Conservation (phyloP, 2,113 vertebrate species). For the Choloepus hoffmanni region DNA sequence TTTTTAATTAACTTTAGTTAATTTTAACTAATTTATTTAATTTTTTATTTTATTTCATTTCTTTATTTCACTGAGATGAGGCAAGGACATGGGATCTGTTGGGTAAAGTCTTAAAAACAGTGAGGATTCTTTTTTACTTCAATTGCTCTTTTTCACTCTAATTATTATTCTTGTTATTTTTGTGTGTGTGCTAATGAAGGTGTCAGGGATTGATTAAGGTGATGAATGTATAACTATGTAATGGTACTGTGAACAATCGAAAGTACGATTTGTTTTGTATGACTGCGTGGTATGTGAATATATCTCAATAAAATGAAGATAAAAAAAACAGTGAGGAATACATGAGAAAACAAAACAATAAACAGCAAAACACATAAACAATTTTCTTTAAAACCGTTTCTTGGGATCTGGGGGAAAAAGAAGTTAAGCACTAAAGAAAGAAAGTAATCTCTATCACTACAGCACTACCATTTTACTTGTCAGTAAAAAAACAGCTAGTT, state of each 20-base stretch:
- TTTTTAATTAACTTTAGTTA: too few species aligned
- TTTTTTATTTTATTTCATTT: constrained; percentile 6
- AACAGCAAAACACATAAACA: neutral
- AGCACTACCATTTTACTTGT: neutral
- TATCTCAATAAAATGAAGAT: too few species aligned
- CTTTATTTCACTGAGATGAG: neutral
- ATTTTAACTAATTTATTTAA: neutral
- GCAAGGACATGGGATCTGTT: neutral
- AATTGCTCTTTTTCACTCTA: too few species aligned
- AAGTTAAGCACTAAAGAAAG: neutral
- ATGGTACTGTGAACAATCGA: too few species aligned
- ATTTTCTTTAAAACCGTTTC: neutral
- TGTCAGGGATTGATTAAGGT: too few species aligned
- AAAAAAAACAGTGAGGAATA: neutral
- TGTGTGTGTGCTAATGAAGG: too few species aligned
- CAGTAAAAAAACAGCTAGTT: neutral
- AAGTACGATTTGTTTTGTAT: too few species aligned
- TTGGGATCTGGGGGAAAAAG: neutral
- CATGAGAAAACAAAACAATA: neutral
- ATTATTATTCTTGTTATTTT: too few species aligned
- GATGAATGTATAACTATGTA: too few species aligned
- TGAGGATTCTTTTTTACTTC: too few species aligned
- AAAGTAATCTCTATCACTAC: neutral
- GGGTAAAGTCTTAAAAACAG: neutral
- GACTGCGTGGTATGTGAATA: too few species aligned